Percentiles rank a stretch among this genome's conserved stretches.
These are phyloP conservation scores for Acanthiza pusilla DNA, from an alignment of 2,797 vertebrate species.

Conservation along the genomic window DNA sequence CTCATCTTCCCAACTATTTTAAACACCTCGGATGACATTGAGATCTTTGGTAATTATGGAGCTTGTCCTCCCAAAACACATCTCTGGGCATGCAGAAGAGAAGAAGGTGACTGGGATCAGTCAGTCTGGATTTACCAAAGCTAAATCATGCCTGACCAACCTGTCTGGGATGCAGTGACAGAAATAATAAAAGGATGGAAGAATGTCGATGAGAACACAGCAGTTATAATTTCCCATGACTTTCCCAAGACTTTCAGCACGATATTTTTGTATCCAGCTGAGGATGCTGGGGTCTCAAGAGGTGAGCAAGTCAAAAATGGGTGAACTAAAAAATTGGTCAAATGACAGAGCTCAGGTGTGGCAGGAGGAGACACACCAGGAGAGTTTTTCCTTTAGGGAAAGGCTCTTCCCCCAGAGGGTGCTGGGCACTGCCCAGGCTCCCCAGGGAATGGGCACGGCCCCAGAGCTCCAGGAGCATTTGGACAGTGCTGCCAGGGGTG, in stretches of 20 bases:
- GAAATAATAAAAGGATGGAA: not conserved
- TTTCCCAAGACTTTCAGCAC: not conserved
- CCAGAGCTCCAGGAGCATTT: not conserved
- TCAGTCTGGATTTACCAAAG: not conserved
- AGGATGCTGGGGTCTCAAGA: not conserved
- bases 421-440: not conserved
- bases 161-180: not conserved
- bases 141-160: not conserved
- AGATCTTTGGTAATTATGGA: slow-evolving; percentile 1
- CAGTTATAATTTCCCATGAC: not conserved
- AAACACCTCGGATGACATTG: not conserved
- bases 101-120: not conserved
- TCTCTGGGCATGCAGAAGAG: not conserved
- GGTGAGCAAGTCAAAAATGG: not conserved
- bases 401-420: not conserved
- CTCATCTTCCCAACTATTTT: not conserved
- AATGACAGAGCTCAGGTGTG: not conserved
- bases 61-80: not conserved
- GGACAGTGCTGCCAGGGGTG: not conserved
- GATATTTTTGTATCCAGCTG: not conserved
- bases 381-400: not conserved
- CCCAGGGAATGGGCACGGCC: not conserved
- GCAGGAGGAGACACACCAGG: not conserved
- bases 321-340: not conserved
- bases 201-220: not conserved